phyloP scores from a whole-genome alignment of 2,113 vertebrate genomes.

The Lynx canadensis region DNA sequence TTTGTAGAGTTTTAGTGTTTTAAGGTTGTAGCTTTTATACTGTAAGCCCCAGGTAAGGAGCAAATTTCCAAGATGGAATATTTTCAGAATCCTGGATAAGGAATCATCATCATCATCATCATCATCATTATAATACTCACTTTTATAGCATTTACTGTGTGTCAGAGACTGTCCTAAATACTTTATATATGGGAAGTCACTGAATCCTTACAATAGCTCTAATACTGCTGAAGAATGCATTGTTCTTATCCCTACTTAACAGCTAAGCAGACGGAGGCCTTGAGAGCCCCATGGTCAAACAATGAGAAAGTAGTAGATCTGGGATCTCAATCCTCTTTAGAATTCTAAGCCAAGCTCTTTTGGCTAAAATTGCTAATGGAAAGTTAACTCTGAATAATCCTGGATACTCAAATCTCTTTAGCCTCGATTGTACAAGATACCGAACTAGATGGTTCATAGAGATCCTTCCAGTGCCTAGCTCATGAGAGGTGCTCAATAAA shows the following conservation, averaged over 20 bases:
- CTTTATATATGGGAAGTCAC: background rate
- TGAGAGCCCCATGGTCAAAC: background rate
- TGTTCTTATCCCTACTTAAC: background rate
- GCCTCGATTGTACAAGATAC: background rate
- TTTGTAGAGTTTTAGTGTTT: background rate
- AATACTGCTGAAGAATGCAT: background rate
- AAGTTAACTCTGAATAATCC: background rate
- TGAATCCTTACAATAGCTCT: background rate
- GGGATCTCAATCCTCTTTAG: background rate
- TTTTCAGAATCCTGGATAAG: background rate
- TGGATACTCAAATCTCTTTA: background rate
- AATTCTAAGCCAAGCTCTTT: background rate
- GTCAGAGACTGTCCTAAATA: background rate
- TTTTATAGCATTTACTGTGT: background rate
- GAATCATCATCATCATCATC: background rate
- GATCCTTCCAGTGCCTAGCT: background rate
- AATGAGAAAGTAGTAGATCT: background rate
- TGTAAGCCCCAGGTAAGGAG: background rate
- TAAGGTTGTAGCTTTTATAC: background rate
- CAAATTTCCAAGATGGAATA: background rate
- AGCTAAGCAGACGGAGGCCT: background rate
- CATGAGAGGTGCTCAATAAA: background rate
- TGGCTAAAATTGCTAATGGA: background rate
- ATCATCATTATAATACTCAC: background rate
- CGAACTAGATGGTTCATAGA: background rate